Conservation (phyloP, 2,888 invertebrate genomes). For the Resseliella maxima region DNA sequence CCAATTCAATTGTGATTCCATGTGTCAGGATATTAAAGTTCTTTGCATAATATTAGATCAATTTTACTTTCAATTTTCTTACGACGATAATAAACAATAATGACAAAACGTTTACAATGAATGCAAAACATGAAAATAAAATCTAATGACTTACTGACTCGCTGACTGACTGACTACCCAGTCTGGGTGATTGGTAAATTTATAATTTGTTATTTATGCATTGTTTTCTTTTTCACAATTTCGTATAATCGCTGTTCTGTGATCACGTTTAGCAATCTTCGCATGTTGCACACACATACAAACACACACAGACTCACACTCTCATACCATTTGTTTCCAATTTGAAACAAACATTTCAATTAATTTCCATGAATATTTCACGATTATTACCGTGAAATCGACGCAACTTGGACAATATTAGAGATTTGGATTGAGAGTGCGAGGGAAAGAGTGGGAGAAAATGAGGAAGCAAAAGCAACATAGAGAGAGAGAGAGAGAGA, state of each 20-base stretch:
- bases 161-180: too few relatives aligned
- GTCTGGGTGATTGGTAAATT: too few relatives aligned
- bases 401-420: not conserved
- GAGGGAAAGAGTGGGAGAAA: not conserved
- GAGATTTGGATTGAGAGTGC: not conserved
- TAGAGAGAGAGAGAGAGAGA: too few relatives aligned
- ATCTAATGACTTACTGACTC: not conserved
- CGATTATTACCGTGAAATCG: slow-evolving; percentile 10
- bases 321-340: not conserved
- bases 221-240: not conserved
- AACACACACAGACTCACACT: not conserved
- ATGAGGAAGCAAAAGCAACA: not conserved
- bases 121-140: not conserved
- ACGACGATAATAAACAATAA: slow-evolving; percentile 14
- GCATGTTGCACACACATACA: not conserved
- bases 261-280: not conserved
- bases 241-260: too few relatives aligned
- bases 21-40: not conserved
- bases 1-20: too few relatives aligned
- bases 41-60: not conserved
- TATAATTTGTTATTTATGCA: not conserved
- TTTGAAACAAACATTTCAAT: slow-evolving; percentile 42
- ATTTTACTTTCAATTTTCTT: not conserved
- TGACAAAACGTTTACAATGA: not conserved
- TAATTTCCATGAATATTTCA: slow-evolving; percentile 38